These are phyloP conservation scores for Drosophila anceps DNA, from an alignment of 2,888 invertebrate species.

Conservation along the genomic window DNA sequence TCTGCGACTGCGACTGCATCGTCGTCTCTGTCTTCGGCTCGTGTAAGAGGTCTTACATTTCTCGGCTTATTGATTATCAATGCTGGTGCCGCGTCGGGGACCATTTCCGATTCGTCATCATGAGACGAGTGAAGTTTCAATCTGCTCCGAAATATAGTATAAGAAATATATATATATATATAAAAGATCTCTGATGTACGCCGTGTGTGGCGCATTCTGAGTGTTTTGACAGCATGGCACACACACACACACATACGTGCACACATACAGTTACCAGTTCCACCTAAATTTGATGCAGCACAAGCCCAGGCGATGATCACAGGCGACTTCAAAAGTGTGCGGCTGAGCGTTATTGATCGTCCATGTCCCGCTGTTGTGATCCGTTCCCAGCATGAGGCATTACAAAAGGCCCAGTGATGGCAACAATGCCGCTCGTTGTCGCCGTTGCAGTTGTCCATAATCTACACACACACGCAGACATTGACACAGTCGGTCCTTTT, in stretches of 20 bases:
- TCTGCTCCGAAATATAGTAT: conserved; percentile 53
- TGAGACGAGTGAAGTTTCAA: conserved; percentile 65
- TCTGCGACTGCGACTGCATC: not conserved
- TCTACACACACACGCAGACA: conserved; percentile 47
- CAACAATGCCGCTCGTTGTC: conserved; percentile 71
- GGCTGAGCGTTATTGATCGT: conserved; percentile 72
- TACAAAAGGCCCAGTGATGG: conserved; percentile 54
- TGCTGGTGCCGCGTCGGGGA: conserved; percentile 62
- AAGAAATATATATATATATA: conserved; percentile 12
- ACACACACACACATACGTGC: conserved; percentile 22
- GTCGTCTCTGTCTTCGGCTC: conserved; percentile 26
- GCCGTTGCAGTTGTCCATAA: conserved; percentile 57
- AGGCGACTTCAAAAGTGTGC: conserved; percentile 69
- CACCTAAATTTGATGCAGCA: conserved; percentile 72
- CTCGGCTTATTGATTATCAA: conserved; percentile 77
- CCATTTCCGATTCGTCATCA: conserved; percentile 81
- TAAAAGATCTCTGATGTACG: conserved; percentile 37
- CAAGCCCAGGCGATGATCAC: conserved; percentile 44
- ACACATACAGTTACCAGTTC: conserved; percentile 51
- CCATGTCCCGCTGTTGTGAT: conserved; percentile 81
- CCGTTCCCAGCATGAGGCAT: conserved; percentile 74
- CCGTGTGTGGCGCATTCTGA: conserved; percentile 73
- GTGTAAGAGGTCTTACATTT: conserved; percentile 68
- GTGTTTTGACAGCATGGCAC: conserved; percentile 73
- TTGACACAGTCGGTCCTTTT: conserved; percentile 57